Conservation (phyloP, 92 coral and sea anemone genomes). For the Heteractis magnifica region DNA sequence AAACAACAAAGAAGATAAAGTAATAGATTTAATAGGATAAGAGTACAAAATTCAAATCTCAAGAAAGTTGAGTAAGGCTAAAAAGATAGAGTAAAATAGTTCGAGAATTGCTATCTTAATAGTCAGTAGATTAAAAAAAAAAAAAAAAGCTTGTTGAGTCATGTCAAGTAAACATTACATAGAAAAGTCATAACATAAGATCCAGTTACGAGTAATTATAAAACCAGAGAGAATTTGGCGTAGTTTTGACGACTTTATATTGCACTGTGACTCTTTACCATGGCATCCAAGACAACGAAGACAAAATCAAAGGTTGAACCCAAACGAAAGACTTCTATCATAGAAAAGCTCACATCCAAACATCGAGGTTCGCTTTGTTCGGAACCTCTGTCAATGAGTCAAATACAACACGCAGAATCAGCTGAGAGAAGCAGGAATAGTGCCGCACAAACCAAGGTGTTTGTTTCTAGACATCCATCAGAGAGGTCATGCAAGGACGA, state of each 20-base stretch:
- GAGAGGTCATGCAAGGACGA: background rate
- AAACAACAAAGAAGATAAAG: too few species aligned
- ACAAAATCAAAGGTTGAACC: conserved; percentile 15
- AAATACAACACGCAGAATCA: background rate
- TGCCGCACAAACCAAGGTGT: background rate
- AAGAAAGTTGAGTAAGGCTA: too few species aligned
- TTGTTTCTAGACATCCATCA: background rate
- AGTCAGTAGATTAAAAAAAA: background rate
- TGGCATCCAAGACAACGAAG: background rate
- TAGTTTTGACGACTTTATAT: background rate
- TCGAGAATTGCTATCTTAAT: too few species aligned
- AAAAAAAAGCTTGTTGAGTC: background rate
- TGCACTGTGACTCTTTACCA: background rate
- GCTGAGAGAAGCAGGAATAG: background rate
- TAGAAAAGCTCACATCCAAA: background rate
- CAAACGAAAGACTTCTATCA: background rate
- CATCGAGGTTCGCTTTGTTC: background rate
- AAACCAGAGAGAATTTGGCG: background rate
- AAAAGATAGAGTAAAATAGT: too few species aligned
- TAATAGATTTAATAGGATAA: too few species aligned
- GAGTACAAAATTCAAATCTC: too few species aligned
- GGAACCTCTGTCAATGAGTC: background rate
- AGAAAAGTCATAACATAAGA: conserved; percentile 11
- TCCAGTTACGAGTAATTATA: conserved; percentile 22
- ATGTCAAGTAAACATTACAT: conserved; percentile 11